Conservation (phyloP, 1,140 invertebrate species). For the Drosophila serrata region DNA sequence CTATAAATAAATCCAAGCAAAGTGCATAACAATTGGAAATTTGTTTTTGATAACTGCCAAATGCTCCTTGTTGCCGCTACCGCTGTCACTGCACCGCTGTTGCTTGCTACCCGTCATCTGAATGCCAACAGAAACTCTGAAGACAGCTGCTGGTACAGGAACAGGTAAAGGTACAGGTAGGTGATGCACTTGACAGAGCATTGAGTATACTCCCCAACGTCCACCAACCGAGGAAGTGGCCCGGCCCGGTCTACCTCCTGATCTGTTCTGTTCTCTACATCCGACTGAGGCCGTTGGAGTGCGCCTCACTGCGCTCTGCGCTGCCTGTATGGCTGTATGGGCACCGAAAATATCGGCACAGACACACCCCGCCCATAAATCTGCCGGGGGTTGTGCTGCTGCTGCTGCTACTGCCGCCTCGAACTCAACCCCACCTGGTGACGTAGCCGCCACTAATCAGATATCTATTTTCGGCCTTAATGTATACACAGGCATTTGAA, state of each 20-base stretch:
- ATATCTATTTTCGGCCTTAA: conserved; percentile 73
- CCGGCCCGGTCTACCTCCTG: conserved; percentile 58
- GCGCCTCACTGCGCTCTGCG: conserved; percentile 65
- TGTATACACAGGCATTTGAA: conserved; percentile 69
- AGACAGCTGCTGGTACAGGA: not conserved
- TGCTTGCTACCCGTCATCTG: conserved; percentile 44
- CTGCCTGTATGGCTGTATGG: conserved; percentile 26
- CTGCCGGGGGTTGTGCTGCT: conserved; percentile 19
- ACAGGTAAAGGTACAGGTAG: conserved; percentile 34
- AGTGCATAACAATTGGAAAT: conserved; percentile 63
- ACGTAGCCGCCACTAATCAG: conserved; percentile 79
- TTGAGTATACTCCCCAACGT: conserved; percentile 18
- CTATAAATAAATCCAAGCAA: conserved; percentile 75
- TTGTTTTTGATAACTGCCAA: conserved; percentile 63
- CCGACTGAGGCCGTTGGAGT: conserved; percentile 67
- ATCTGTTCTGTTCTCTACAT: conserved; percentile 59
- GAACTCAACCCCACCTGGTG: conserved; percentile 68
- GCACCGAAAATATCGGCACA: conserved; percentile 55
- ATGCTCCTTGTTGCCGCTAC: conserved; percentile 43
- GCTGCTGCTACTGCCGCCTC: conserved; percentile 18
- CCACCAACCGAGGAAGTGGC: conserved; percentile 25
- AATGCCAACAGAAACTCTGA: conserved; percentile 32
- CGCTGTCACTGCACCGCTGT: conserved; percentile 39
- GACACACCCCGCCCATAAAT: conserved; percentile 62
- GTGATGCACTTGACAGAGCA: conserved; percentile 39